Evolutionary conservation across 2,113 vertebrate genomes (phyloP), one percentile per base, ranked within the genome.

Genomic region (Eptatretus burgeri): DNA sequence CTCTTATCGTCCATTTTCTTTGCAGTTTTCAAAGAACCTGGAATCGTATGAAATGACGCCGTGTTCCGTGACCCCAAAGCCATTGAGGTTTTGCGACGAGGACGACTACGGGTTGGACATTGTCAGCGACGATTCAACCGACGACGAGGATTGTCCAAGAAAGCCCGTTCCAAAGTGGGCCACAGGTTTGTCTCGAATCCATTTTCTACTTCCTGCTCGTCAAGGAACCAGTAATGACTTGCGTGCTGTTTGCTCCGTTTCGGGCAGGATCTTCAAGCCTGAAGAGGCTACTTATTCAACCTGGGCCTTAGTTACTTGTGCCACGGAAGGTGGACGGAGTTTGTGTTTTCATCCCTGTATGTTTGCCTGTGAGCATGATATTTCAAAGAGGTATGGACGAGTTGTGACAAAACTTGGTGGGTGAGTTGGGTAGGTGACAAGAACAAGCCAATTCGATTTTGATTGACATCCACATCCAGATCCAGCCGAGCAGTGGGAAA

Each of bases 51-150:
- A 60, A 20, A 60, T 60, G 56, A 60, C 56, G 16, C 56, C 56
- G 20, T 20, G 20, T 10, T 13, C 56, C 56, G 56, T 11, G 10
- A 60, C 56, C n/a, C 56, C 56, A 10, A 60, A 60, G 56, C 56
- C 56, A 20, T 10, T 41, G 27, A 41, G 3, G 27, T 41, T 41
- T 41, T 41, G 27, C 7, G 27, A 41, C 27, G 56, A 20, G n/a
- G 56, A 60, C 11, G 20, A 60, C 56, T 60, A 60, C 56, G 56
- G 56, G n/a, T 17, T 60, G 20, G 56, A 60, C 56, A n/a, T 60
- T n/a, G 56, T 17, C n/a, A 60, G 56, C 11, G 56, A 12, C n/a
- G 56, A 60, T 20, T 60, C 56, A 20, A 60, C 56, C 11, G 56
- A 60, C 20, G 56, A 60, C 11, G 56, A 60, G 12, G n/a, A 12